Evolutionary conservation across 2,797 vertebrate genomes (phyloP), one percentile per base, ranked within the genome.

Genomic region (Sciurus carolinensis): DNA sequence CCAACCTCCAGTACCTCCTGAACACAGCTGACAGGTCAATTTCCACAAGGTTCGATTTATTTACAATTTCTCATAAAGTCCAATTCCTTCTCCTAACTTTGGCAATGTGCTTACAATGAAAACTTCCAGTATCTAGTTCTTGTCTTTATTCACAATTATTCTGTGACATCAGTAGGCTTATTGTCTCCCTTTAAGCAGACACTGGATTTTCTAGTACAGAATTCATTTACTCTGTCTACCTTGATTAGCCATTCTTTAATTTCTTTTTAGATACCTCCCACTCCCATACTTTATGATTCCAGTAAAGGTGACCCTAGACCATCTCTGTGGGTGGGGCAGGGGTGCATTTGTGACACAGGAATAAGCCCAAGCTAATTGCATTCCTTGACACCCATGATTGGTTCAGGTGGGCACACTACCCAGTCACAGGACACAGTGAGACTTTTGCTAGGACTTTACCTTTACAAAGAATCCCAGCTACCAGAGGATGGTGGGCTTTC

Each of bases 41-140:
- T 93, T 93, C 22, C n/a, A 91, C 52, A 71, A 67, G 28, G 44
- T 84, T 66, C 26, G 24, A 85, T 75, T 89, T 84, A 90, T 87
- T 91, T 92, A 80, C 7, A 90, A 24, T 52, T 72, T 36, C 73
- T 96, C 71, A 50, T 85, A 42, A 79, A 96, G 92, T 71, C 73
- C 9, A 36, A 30, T 57, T 92, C 76, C 72, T 92, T 67, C 66
- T n/a, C 87, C 54, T 59, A 76, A 66, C 59, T 69, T 72, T 93
- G 62, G 54, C 47, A 69, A 84, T 54, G 50, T 26, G 44, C 72
- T 82, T 66, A 90, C 54, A 69, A 26, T 44, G 84, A 75, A 81
- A 36, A 36, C 52, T 71, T 69, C 71, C 66, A n/a, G 44, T 1
- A n/a, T 91, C 47, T 33, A 28, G 8, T 83, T 93, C 39, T n/a